Percentiles rank a stretch among this genome's conserved stretches.
Evolutionary conservation across 2,888 invertebrate species (phyloP).

Genomic region (Pterostichus madidus): DNA sequence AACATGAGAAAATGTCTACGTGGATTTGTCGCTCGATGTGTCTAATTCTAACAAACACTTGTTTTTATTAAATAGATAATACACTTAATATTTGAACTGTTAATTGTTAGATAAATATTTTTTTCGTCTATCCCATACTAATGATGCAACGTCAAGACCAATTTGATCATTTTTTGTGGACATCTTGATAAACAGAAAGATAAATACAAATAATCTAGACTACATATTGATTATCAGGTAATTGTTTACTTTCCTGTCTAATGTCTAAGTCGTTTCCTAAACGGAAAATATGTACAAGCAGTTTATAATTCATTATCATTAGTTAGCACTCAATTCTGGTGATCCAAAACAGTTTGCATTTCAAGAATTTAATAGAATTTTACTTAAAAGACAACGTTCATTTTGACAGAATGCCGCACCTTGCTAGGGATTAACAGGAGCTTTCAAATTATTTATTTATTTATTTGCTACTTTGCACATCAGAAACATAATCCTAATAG

Average conservation of each 20-base stretch:
- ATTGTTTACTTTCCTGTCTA: constrained; percentile 14
- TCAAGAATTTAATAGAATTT: too few species aligned
- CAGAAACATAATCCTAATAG: too few species aligned
- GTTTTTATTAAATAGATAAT: background rate
- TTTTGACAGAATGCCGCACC: too few species aligned
- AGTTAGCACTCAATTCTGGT: background rate
- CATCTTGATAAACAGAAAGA: background rate
- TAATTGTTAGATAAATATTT: constrained; percentile 11
- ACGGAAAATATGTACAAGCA: background rate
- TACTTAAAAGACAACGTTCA: too few species aligned
- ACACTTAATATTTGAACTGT: constrained; percentile 12
- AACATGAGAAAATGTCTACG: background rate
- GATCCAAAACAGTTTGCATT: background rate
- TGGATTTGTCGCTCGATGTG: background rate
- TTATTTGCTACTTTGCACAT: too few species aligned
- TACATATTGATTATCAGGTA: background rate
- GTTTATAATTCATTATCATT: background rate
- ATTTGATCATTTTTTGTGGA: background rate
- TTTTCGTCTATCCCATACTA: background rate
- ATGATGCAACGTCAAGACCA: constrained; percentile 2
- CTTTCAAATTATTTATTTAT: too few species aligned
- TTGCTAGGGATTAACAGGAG: too few species aligned
- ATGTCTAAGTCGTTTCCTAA: background rate
- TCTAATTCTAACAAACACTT: constrained; percentile 3
- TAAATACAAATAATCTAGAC: background rate